Evolutionary conservation across 2,113 vertebrate genomes (phyloP), one percentile per base, ranked within the genome.

Genomic region (Burhinus oedicnemus): DNA sequence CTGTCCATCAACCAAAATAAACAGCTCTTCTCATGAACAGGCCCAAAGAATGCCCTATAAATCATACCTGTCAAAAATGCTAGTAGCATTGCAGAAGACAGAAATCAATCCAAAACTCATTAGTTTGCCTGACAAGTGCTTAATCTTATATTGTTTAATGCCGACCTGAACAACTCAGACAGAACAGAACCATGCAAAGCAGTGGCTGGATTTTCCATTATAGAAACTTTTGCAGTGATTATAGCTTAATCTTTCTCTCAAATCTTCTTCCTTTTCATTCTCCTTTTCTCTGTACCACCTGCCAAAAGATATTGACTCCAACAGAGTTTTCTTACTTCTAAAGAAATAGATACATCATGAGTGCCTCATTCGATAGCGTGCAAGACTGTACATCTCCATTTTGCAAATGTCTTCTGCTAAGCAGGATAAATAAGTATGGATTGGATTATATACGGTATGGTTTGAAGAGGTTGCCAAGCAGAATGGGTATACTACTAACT

Each of bases 101-200:
- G 98, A 98, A 98, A 98, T 98, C 98, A 98, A 98, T 98, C 98
- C 97, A 97, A 98, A 98, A 98, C 96, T 97, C 97, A 98, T 98
- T 98, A 98, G 97, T 97, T 98, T 52, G 8, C 92, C 96, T 98
- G 98, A 98, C 98, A 98, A 98, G 97, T 97, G 93, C 93, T 98
- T 98, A 98, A 98, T 98, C 97, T 98, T 97, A 94, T 95, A 97
- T 97, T 98, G 97, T 98, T 98, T 98, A 98, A 98, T 97, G 96
- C 93, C 62, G 81, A 83, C 89, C 52, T 81, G 86, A 93, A 96
- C 93, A 97, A 94, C 76, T 93, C 69, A 30, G 95, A 90, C 94
- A 94, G 92, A 98, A 98, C 12, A 95, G 77, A 94, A 96, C 89
- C 88, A 97, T 97, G 83, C 87, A 94, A 97, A 97, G 58, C 84